These are phyloP conservation scores for Phocoena sinus DNA, from an alignment of 2,113 vertebrate species.

Conservation along the genomic window DNA sequence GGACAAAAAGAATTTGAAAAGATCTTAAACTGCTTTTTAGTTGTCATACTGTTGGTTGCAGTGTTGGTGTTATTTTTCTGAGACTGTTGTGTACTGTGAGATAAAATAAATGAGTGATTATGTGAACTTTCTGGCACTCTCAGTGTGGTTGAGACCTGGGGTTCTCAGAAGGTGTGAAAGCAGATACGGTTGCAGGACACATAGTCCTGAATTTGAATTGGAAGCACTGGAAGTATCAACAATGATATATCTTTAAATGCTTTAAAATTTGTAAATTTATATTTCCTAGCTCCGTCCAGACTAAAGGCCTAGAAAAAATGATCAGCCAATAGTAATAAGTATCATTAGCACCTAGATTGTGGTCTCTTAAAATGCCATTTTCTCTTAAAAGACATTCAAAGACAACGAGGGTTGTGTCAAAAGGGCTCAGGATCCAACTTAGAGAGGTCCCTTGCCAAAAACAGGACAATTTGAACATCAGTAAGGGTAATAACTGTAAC, in stretches of 20 bases:
- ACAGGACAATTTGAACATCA: not conserved
- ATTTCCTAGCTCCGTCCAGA: not conserved
- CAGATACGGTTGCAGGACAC: not conserved
- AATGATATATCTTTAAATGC: not conserved
- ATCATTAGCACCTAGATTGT: not conserved
- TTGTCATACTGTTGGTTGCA: not conserved
- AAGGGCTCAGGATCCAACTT: not conserved
- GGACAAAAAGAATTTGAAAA: not conserved
- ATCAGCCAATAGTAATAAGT: not conserved
- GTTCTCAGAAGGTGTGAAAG: not conserved
- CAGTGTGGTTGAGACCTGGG: not conserved
- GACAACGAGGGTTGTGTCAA: not conserved
- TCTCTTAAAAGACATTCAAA: not conserved
- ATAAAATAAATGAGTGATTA: not conserved
- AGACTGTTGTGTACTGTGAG: not conserved
- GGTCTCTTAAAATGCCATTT: not conserved
- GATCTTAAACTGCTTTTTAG: not conserved
- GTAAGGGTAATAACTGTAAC: not conserved
- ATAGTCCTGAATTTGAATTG: not conserved
- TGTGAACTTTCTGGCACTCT: not conserved
- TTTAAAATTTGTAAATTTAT: not conserved
- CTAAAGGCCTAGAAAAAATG: not conserved
- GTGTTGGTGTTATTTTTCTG: not conserved
- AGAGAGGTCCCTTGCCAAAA: not conserved
- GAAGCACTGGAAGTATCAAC: not conserved